phyloP scores from a whole-genome alignment of 2,888 invertebrate genomes.

The Synanthedon tipuliformis region DNA sequence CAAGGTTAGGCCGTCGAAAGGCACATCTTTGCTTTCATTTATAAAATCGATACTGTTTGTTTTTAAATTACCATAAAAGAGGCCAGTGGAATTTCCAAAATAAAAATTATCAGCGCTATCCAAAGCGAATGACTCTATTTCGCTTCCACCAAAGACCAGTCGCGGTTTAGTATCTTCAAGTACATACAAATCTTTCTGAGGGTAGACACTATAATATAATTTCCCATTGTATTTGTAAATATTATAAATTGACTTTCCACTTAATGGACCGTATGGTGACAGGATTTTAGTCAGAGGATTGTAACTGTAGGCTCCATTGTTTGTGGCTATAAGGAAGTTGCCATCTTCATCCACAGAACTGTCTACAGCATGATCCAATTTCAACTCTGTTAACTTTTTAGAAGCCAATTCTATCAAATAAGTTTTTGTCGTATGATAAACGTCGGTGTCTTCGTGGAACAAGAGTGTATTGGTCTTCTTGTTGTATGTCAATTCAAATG shows the following conservation, averaged over 20 bases:
- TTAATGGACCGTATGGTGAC: neutral
- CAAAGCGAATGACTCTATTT: neutral
- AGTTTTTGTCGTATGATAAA: neutral
- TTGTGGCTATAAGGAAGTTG: neutral
- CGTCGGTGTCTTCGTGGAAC: neutral
- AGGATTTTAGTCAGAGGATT: neutral
- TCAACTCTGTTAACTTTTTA: neutral
- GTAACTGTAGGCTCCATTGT: neutral
- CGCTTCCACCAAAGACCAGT: neutral
- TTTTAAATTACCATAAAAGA: neutral
- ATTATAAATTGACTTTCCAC: neutral
- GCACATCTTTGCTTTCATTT: neutral
- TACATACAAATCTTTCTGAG: neutral
- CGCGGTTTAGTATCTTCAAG: neutral
- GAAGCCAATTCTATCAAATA: neutral
- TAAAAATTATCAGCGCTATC: neutral
- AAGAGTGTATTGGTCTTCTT: neutral
- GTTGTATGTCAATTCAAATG: neutral
- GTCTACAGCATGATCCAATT: neutral
- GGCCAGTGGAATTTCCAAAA: neutral
- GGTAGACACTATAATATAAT: neutral
- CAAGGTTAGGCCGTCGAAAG: neutral
- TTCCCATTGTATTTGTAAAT: neutral
- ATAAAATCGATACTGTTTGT: neutral
- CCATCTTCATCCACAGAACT: neutral